phyloP scores from a whole-genome alignment of 1,140 invertebrate genomes.

The Cotesia vestalis region DNA sequence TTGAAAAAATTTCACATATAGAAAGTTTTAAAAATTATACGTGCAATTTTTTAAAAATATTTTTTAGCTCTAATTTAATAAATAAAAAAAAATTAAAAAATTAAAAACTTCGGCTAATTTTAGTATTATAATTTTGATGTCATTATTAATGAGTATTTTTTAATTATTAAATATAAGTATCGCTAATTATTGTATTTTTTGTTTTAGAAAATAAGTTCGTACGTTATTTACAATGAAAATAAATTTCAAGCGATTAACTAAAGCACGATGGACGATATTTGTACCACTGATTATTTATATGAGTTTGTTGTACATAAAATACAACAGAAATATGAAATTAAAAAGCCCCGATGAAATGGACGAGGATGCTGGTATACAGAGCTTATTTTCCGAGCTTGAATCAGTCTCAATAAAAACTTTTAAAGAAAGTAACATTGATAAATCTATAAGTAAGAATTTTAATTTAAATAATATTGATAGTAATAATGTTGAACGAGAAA shows the following conservation, averaged over 20 bases:
- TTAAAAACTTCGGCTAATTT: no score
- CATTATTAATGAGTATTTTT: no score
- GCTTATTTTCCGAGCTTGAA: slow-evolving; percentile 52
- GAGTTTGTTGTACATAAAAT: slow-evolving; percentile 53
- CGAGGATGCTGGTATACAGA: slow-evolving; percentile 44
- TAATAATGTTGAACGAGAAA: slow-evolving; percentile 41
- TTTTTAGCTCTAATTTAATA: no score
- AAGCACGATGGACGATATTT: slow-evolving; percentile 55
- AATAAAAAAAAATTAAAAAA: no score
- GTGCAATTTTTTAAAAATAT: no score
- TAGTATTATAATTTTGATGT: no score
- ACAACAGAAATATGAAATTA: slow-evolving; percentile 50
- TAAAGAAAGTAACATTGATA: slow-evolving; percentile 32
- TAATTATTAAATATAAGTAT: no score
- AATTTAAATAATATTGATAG: not conserved
- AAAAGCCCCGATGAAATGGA: slow-evolving; percentile 42
- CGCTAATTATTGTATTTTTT: no score
- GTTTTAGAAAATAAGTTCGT: no score
- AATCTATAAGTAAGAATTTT: slow-evolving; percentile 6
- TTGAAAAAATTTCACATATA: no score
- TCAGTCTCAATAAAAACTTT: slow-evolving; percentile 36
- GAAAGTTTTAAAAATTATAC: no score
- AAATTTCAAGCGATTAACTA: slow-evolving; percentile 38
- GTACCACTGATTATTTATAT: slow-evolving; percentile 56
- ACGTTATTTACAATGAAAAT: slow-evolving; percentile 14